Evolutionary conservation across 2,888 invertebrate species (phyloP).

Genomic region (Magallana nippona): DNA sequence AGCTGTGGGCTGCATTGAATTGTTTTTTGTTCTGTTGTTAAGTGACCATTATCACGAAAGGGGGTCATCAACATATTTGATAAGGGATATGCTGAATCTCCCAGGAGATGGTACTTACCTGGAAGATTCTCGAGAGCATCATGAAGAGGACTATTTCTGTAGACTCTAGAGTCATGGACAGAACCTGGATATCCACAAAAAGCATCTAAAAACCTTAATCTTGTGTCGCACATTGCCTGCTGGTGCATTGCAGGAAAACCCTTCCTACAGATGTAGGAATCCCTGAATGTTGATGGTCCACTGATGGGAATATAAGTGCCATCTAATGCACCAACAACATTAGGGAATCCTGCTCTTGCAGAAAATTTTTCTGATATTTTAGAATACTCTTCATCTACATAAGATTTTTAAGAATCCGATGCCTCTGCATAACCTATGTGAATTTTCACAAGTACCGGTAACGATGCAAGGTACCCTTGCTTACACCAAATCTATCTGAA

Average conservation of each 20-base stretch:
- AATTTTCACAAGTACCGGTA: too few relatives aligned
- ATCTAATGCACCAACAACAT: slow-evolving; percentile 48
- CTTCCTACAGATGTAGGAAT: slow-evolving; percentile 50
- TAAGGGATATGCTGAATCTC: slow-evolving; percentile 52
- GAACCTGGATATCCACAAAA: slow-evolving; percentile 53
- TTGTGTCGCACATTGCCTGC: slow-evolving; percentile 53
- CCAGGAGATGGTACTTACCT: slow-evolving; percentile 44
- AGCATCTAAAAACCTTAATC: slow-evolving; percentile 48
- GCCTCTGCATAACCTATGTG: too few relatives aligned
- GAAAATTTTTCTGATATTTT: not conserved
- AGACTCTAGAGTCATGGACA: slow-evolving; percentile 53
- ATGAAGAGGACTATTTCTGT: slow-evolving; percentile 48
- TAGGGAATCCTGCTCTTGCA: slow-evolving; percentile 45
- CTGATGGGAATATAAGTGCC: slow-evolving; percentile 48
- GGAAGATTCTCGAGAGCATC: not conserved
- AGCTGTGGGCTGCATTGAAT: slow-evolving; percentile 48
- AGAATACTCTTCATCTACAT: too few relatives aligned
- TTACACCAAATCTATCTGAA: slow-evolving; percentile 44
- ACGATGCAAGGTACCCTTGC: too few relatives aligned
- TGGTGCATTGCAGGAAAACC: slow-evolving; percentile 52
- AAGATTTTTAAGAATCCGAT: too few relatives aligned
- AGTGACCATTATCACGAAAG: slow-evolving; percentile 55
- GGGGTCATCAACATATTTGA: slow-evolving; percentile 47
- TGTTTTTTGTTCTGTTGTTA: not conserved
- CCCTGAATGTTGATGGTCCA: slow-evolving; percentile 42